Evolutionary conservation across 2,113 vertebrate genomes (phyloP).

Genomic region (Mesoclemmys tuberculata): DNA sequence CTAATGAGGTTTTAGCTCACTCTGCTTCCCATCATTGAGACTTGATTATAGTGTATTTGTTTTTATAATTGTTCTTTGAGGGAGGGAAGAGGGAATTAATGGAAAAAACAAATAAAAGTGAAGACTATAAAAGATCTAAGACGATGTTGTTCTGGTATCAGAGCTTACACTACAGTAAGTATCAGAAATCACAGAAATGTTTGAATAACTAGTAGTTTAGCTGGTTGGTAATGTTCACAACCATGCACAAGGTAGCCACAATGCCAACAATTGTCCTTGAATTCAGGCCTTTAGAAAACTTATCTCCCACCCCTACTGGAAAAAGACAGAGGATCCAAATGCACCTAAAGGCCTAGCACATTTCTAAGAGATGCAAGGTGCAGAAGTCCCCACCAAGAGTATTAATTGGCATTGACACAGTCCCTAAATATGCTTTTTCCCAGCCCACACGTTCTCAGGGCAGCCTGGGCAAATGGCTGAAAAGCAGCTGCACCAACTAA

Average conservation of each 20-base stretch:
- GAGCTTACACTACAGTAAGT: not conserved
- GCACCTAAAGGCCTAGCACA: not conserved
- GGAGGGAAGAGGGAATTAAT: not conserved
- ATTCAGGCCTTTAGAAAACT: not conserved
- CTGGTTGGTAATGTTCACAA: not conserved
- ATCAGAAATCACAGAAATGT: not conserved
- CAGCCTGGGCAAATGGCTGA: not conserved
- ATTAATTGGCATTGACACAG: not conserved
- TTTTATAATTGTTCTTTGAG: not conserved
- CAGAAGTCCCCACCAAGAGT: not conserved
- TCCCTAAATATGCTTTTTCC: not conserved
- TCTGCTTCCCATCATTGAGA: not conserved
- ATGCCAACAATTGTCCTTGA: not conserved
- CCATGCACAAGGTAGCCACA: not conserved
- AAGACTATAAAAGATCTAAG: not conserved
- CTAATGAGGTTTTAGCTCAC: not conserved
- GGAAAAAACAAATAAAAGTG: not conserved
- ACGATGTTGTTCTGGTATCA: not conserved
- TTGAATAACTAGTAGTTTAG: not conserved
- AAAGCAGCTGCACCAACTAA: not conserved
- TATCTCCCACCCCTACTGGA: not conserved
- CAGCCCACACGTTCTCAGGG: not conserved
- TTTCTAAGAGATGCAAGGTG: not conserved
- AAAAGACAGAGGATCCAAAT: not conserved
- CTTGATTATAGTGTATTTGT: not conserved